Base-by-base conservation (phyloP, 2,113 vertebrate species). In the Chaetodon trifascialis region DNA sequence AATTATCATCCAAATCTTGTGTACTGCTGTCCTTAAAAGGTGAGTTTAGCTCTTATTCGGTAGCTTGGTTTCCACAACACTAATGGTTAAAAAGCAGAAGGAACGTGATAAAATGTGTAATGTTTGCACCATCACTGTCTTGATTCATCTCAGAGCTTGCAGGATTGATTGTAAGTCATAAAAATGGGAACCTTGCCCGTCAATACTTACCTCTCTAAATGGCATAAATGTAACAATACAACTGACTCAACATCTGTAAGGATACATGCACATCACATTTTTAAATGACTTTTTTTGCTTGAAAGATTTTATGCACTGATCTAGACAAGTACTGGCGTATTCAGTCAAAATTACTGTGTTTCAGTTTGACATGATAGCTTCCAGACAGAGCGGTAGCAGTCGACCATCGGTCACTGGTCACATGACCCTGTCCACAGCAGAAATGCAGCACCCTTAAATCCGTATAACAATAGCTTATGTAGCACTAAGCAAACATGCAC, bases 361-460 rank as follows among this genome's bases (percentile, higher is more conserved):
- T 46, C n/a, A 36, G 47, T 64, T 58, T 3, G 30, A 79, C 38
- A n/a, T 30, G 54, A 15, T 23, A 38, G 46, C 77, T 70, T 68
- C 52, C n/a, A 46, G 40, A 64, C 30, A 74, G 77, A 86, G 85
- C 85, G 71, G 63, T 84, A 52, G 69, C n/a, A n/a, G n/a, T n/a
- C n/a, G n/a, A n/a, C n/a, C n/a, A n/a, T n/a, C n/a, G n/a, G n/a
- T n/a, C n/a, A n/a, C n/a, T 58, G 52, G 71, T 86, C 47, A 80
- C 63, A 25, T 52, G 71, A 67, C 77, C 51, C 15, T 60, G 71
- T 75, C 66, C 51, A 74, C 25, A 40, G 16, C 36, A 75, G 59
- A 79, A 79, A 73, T 84, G 76, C 12, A 17, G 63, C 23, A 5
- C n/a, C 60, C 36, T 76, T 66, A 84, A 87, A 82, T 87, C 73